A percentile compares a stretch with the other conserved stretches of the same genome.
Evolutionary conservation across 2,797 vertebrate species (phyloP).

Genomic region (Clarias fuscus): DNA sequence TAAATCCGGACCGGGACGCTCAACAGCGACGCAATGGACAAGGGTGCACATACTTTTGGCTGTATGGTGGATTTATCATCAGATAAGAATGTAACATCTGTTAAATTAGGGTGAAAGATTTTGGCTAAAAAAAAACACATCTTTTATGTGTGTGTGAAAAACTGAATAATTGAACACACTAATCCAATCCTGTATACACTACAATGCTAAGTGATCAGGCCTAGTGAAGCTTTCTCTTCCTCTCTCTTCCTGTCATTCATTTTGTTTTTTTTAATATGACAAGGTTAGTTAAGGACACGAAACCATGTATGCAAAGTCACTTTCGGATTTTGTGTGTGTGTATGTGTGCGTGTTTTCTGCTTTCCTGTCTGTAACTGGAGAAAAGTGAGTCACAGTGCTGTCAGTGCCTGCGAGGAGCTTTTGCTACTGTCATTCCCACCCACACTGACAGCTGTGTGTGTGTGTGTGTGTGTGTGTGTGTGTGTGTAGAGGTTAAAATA

Average conservation of each 20-base stretch:
- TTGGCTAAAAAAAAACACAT: no score
- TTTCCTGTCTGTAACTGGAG: constrained; percentile 43
- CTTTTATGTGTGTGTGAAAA: not conserved
- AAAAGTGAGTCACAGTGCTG: constrained; percentile 53
- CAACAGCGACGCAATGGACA: no score
- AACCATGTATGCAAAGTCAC: not conserved
- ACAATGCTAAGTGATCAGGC: not conserved
- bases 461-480: constrained; percentile 26
- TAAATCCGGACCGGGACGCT: no score
- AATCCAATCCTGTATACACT: not conserved
- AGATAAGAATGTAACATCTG: not conserved
- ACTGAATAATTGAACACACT: not conserved
- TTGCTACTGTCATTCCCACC: constrained; percentile 34
- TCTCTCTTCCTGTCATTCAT: not conserved
- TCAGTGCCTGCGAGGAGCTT: constrained; percentile 38
- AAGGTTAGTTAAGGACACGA: constrained; percentile 2
- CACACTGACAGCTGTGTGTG: constrained; percentile 48
- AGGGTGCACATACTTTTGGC: no score
- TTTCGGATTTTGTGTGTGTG: not conserved
- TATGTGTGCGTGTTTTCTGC: not conserved
- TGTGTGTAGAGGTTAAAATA: constrained; percentile 10
- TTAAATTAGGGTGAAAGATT: not conserved
- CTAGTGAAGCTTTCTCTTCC: not conserved
- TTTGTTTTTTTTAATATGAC: not conserved
- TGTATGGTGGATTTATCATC: not conserved